These are phyloP conservation scores for Moxostoma hubbsi DNA, from an alignment of 2,797 vertebrate species.

Conservation along the genomic window DNA sequence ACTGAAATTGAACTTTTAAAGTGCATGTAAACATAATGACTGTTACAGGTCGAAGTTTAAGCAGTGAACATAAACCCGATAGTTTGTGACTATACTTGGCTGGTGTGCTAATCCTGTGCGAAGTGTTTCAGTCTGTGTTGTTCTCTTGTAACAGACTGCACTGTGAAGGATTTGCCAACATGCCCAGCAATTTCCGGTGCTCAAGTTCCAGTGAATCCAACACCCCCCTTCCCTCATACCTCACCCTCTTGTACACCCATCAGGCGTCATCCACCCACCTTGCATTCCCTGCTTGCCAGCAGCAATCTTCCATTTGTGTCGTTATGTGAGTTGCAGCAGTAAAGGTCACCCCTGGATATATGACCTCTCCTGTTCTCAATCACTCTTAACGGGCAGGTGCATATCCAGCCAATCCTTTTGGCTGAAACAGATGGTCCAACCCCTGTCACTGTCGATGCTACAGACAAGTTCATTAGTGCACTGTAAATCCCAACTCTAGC, in stretches of 20 bases:
- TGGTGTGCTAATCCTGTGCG: constrained; percentile 82
- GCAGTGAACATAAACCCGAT: constrained; percentile 59
- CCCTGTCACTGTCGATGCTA: neutral
- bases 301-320: constrained; percentile 30
- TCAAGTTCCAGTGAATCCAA: constrained; percentile 73
- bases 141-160: constrained; percentile 76
- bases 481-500: no score
- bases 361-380: constrained; percentile 25
- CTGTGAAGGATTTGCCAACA: constrained; percentile 83
- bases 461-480: neutral
- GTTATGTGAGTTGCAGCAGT: constrained; percentile 17
- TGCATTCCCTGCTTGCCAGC: constrained; percentile 17
- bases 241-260: constrained; percentile 48
- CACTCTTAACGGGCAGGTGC: neutral
- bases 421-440: constrained; percentile 74
- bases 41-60: constrained; percentile 37
- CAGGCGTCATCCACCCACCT: constrained; percentile 12
- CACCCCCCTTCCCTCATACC: constrained; percentile 39
- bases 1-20: no score
- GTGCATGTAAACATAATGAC: constrained; percentile 5
- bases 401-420: constrained; percentile 21
- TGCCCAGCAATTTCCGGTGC: constrained; percentile 91
- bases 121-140: constrained; percentile 85
- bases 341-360: constrained; percentile 23
- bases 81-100: constrained; percentile 83